phyloP scores from a whole-genome alignment of 2,888 invertebrate species.

The Pristionchus exspectatus region DNA sequence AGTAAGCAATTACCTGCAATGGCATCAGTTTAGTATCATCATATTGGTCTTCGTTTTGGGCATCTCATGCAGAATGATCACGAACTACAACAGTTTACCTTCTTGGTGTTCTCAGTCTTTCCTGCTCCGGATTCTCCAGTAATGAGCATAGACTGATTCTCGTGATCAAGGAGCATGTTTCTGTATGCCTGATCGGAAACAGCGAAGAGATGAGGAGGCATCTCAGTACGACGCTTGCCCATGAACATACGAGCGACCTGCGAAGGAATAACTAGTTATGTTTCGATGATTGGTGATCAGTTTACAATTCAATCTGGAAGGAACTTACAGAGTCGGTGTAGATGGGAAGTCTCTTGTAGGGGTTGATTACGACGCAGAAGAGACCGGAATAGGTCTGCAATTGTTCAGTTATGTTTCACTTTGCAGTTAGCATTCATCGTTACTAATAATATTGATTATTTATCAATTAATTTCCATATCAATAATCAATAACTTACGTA shows the following conservation, averaged over 20 bases:
- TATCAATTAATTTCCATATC: not conserved
- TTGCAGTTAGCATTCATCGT: not conserved
- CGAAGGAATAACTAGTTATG: not conserved
- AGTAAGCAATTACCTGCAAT: slow-evolving; percentile 94
- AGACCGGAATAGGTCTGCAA: slow-evolving; percentile 78
- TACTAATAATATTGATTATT: not conserved
- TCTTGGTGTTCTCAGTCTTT: slow-evolving; percentile 99
- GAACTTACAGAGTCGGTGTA: slow-evolving; percentile 78
- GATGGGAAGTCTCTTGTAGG: slow-evolving; percentile 78
- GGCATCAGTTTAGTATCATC: no score
- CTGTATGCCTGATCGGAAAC: slow-evolving; percentile 91
- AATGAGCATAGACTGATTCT: slow-evolving; percentile 78
- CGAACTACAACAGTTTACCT: slow-evolving; percentile 87
- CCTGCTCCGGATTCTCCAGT: slow-evolving; percentile 97
- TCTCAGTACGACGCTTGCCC: slow-evolving; percentile 98
- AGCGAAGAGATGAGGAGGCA: slow-evolving; percentile 99
- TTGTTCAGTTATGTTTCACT: not conserved
- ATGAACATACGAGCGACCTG: slow-evolving; percentile 86
- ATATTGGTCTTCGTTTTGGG: no score
- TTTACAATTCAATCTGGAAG: slow-evolving; percentile 83
- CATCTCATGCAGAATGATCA: no score
- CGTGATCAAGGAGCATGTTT: slow-evolving; percentile 87
- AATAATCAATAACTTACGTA: slow-evolving; percentile 67
- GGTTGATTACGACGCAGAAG: slow-evolving; percentile 78
- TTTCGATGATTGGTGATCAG: not conserved